Evolutionary conservation across 1,140 invertebrate species (phyloP).

Genomic region (Cotesia chilonis): DNA sequence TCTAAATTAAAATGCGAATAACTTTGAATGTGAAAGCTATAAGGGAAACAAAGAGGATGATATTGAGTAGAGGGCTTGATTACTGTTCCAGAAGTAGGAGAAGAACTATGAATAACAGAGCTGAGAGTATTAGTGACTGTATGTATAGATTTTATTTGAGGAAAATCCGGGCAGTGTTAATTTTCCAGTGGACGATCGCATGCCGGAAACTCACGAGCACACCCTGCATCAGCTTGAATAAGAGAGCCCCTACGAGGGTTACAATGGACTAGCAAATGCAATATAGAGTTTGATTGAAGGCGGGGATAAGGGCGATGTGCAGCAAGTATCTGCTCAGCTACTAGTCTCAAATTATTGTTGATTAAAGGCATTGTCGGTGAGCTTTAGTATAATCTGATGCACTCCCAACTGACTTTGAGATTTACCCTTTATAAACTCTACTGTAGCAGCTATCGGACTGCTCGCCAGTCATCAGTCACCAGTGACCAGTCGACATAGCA

Average conservation of each 20-base stretch:
- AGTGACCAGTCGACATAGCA: too few species aligned
- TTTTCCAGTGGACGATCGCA: constrained; percentile 55
- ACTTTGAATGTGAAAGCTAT: constrained; percentile 3
- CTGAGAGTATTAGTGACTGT: background rate
- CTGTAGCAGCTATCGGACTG: background rate
- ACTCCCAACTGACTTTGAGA: background rate
- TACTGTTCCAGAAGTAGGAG: too few species aligned
- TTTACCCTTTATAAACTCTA: background rate
- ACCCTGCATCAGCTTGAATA: constrained; percentile 1
- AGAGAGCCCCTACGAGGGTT: background rate
- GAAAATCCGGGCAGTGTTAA: constrained; percentile 58
- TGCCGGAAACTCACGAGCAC: constrained; percentile 40
- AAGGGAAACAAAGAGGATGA: background rate
- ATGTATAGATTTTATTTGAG: constrained; percentile 42
- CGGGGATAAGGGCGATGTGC: constrained; percentile 10
- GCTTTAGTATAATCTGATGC: constrained; percentile 32
- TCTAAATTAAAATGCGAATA: background rate
- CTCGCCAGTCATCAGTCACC: too few species aligned
- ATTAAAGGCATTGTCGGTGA: constrained; percentile 58
- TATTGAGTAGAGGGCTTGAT: constrained; percentile 1
- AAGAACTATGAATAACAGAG: background rate
- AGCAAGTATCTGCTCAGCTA: constrained; percentile 23
- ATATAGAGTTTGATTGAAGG: constrained; percentile 20
- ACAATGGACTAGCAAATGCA: constrained; percentile 18
- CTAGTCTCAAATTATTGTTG: constrained; percentile 56